Percentiles rank a stretch among this genome's conserved stretches.
Evolutionary conservation across 2,797 vertebrate genomes (phyloP).

Genomic region (Esox masquinongy): DNA sequence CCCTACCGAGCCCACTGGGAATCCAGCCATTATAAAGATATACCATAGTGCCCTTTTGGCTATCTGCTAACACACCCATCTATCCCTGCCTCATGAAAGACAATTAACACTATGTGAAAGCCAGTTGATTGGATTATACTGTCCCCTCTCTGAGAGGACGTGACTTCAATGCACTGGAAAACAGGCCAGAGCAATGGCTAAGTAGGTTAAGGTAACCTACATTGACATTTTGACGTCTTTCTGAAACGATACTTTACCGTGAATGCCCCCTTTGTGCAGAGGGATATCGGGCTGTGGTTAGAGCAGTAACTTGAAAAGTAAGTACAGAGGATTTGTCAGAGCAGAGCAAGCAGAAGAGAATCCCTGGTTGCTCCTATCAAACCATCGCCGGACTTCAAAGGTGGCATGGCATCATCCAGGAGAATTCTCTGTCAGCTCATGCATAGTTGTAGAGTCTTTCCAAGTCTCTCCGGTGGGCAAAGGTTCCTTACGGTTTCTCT

Average conservation of each 20-base stretch:
- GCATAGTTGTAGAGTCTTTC: slow-evolving; percentile 5
- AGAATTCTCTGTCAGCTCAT: slow-evolving; percentile 40
- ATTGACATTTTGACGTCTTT: neutral
- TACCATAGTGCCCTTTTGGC: slow-evolving; percentile 31
- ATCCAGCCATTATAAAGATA: slow-evolving; percentile 51
- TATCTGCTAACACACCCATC: slow-evolving; percentile 27
- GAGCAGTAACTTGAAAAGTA: slow-evolving; percentile 24
- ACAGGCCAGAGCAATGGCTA: slow-evolving; percentile 18
- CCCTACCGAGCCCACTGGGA: slow-evolving; percentile 43
- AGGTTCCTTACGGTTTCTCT: neutral
- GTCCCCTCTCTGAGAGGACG: slow-evolving; percentile 21
- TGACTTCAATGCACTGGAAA: slow-evolving; percentile 18
- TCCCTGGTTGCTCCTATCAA: slow-evolving; percentile 38
- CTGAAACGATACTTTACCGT: neutral
- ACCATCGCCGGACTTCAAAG: slow-evolving; percentile 45
- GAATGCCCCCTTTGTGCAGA: slow-evolving; percentile 30
- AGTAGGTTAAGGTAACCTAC: slow-evolving; percentile 5
- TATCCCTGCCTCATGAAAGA: slow-evolving; percentile 47
- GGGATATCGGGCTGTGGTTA: slow-evolving; percentile 7
- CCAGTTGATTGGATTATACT: slow-evolving; percentile 59
- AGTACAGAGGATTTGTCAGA: slow-evolving; percentile 19
- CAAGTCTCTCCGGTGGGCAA: neutral
- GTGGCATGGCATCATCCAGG: slow-evolving; percentile 47
- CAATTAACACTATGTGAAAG: slow-evolving; percentile 56
- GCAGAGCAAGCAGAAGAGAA: slow-evolving; percentile 25